phyloP scores from a whole-genome alignment of 2,113 vertebrate species.

The Gavialis gangeticus region DNA sequence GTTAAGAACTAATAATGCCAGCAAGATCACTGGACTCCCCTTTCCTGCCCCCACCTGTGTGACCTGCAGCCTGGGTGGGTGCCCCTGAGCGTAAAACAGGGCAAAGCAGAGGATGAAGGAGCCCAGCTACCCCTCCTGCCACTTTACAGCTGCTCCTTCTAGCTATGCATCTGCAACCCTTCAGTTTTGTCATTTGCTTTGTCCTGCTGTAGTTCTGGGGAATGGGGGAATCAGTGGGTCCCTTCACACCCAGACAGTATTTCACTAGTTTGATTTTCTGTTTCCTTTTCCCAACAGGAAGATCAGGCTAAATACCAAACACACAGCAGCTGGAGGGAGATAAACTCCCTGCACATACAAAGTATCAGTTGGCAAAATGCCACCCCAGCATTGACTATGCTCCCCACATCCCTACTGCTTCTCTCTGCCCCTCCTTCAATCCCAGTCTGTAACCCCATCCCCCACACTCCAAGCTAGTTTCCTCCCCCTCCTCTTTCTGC shows the following conservation, averaged over 20 bases:
- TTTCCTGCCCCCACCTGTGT: too few species aligned
- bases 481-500: too few species aligned
- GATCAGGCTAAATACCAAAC: not conserved
- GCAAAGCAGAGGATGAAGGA: too few species aligned
- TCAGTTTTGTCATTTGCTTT: too few species aligned
- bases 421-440: not conserved
- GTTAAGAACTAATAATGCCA: too few species aligned
- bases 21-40: too few species aligned
- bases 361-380: not conserved
- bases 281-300: not conserved
- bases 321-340: not conserved
- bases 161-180: too few species aligned
- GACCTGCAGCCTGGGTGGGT: too few species aligned
- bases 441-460: not conserved
- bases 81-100: too few species aligned
- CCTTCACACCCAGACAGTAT: not conserved
- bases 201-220: not conserved
- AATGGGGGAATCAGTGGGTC: not conserved
- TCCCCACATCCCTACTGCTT: not conserved
- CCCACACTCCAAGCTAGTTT: not conserved
- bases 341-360: not conserved
- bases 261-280: not conserved
- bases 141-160: too few species aligned
- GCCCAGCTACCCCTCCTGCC: too few species aligned
- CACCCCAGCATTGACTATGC: not conserved